Evolutionary conservation across 1,140 invertebrate genomes (phyloP).

Genomic region (Oryzaephilus surinamensis): DNA sequence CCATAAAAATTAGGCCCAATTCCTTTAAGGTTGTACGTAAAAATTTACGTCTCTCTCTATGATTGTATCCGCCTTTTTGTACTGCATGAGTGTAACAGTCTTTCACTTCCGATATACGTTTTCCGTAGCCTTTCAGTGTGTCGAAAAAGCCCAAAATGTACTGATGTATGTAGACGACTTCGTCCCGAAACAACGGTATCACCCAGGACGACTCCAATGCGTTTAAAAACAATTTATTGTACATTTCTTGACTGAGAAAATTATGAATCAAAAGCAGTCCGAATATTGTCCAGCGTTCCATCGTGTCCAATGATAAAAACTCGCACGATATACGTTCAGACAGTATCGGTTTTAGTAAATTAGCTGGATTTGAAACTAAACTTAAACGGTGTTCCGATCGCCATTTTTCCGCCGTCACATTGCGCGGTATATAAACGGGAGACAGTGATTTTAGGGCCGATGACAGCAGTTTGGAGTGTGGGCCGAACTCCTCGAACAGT

Average conservation of each 20-base stretch:
- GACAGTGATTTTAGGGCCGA: conserved; percentile 83
- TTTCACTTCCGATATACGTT: conserved; percentile 87
- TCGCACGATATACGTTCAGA: conserved; percentile 55
- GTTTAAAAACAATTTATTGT: conserved; percentile 81
- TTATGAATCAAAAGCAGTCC: conserved; percentile 86
- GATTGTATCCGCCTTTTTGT: conserved; percentile 79
- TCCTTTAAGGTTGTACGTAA: conserved; percentile 91
- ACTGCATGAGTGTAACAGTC: conserved; percentile 85
- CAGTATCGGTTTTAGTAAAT: conserved; percentile 85
- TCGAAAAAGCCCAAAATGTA: conserved; percentile 93
- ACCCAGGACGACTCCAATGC: conserved; percentile 92
- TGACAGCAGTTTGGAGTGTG: conserved; percentile 80
- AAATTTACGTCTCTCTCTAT: conserved; percentile 93
- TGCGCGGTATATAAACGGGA: conserved; percentile 78
- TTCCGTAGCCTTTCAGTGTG: conserved; percentile 87
- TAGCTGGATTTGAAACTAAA: conserved; percentile 81
- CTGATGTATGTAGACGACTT: conserved; percentile 91
- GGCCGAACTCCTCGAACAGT: conserved; percentile 89
- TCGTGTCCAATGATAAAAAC: conserved; percentile 86
- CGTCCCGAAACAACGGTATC: conserved; percentile 89
- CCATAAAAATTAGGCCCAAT: conserved; percentile 87
- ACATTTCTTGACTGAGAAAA: conserved; percentile 64
- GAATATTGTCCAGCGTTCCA: conserved; percentile 96
- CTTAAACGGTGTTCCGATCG: conserved; percentile 88
- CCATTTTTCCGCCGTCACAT: conserved; percentile 90